phyloP scores from a whole-genome alignment of 1,140 invertebrate species.

The Dryas iulia region DNA sequence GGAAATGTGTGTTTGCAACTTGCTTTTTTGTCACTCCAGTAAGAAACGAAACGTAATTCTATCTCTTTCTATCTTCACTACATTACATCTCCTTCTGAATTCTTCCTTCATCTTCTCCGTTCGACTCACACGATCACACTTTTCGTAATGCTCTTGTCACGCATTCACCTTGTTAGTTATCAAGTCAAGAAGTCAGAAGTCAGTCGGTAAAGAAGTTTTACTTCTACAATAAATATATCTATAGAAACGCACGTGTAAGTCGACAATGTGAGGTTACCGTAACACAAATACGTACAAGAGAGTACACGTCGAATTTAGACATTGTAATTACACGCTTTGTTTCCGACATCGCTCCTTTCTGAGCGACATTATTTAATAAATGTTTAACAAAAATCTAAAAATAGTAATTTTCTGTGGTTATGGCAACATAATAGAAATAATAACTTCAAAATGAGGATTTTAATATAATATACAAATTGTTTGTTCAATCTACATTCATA shows the following conservation, averaged over 20 bases:
- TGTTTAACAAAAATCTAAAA: not conserved
- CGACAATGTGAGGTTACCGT: not conserved
- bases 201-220: too few species aligned
- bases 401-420: not conserved
- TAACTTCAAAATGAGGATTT: not conserved
- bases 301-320: slow-evolving; percentile 33
- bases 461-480: not conserved
- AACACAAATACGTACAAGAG: slow-evolving; percentile 42
- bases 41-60: too few species aligned
- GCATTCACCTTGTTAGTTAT: too few species aligned
- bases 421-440: not conserved
- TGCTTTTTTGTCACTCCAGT: too few species aligned
- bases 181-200: too few species aligned
- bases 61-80: too few species aligned
- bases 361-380: slow-evolving; percentile 27
- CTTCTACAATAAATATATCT: too few species aligned
- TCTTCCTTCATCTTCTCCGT: too few species aligned
- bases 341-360: slow-evolving; percentile 20
- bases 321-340: slow-evolving; percentile 29
- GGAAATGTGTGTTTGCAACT: too few species aligned
- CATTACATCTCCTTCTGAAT: too few species aligned
- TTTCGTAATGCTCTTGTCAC: too few species aligned
- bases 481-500: not conserved
- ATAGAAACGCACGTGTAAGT: not conserved
- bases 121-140: too few species aligned